Evolutionary conservation across 1,140 invertebrate genomes (phyloP), one percentile per base, ranked within the genome.

Genomic region (Drosophila gunungcola): DNA sequence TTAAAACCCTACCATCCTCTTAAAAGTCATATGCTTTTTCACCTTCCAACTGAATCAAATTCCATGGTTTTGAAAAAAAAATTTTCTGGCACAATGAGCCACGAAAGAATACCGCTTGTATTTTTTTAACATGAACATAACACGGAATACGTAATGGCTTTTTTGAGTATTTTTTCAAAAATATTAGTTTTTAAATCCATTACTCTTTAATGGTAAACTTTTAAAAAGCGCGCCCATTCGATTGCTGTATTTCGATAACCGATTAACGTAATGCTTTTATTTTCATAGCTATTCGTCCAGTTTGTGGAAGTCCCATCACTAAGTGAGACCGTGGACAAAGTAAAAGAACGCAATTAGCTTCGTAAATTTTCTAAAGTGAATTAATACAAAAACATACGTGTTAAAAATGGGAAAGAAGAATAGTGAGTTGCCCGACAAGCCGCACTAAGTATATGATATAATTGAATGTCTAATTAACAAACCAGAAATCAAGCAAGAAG

Each of bases 391-490:
- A 0, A 12, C 5, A 1, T 4, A 5, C 9, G 25, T 9, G 11
- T 27, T 5, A 2, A 62, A 45, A 11, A 78, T 78, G 76, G 76
- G 76, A 21, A 78, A 78, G 32, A 78, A 78, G 7, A 73, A 78
- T 4, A 78, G 76, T 78, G 34, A 46, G 76, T 73, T 36, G 9
- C 0, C 9, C 0, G 10, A 3, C 27, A 6, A 25, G 10, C 16
- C 21, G 1, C 2, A 4, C 2, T 32, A 21, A 10, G 7, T 13
- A 32, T 32, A 21, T 11, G 5, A 7, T 5, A 11, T 10, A 46
- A 10, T 2, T 7, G 12, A 32, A 46, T 9, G 10, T n/a, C 4
- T 0, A 2, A 34, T 38, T 49, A 6, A 2, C n/a, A 27, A 29
- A 29, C 0, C 46, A 80, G 77, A 80, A 21, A 63, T 4, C 16